These are phyloP conservation scores for Melanaphis sacchari DNA, from an alignment of 1,140 invertebrate species.

Conservation along the genomic window DNA sequence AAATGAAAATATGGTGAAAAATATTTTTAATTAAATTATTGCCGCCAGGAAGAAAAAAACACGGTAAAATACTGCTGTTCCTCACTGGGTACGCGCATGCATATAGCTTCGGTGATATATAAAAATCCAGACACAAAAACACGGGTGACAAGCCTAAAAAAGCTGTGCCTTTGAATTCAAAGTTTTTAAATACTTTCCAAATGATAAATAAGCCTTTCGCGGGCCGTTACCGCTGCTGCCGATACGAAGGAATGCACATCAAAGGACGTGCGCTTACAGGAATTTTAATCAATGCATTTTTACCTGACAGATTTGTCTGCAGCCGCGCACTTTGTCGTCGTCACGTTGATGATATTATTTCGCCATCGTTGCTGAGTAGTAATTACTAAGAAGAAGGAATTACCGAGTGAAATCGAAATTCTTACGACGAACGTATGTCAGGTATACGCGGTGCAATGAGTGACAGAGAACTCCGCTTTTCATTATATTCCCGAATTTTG, in stretches of 20 bases:
- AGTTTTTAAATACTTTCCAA: slow-evolving; percentile 55
- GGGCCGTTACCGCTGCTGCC: neutral
- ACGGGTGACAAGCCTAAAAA: slow-evolving; percentile 46
- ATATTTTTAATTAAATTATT: slow-evolving; percentile 58
- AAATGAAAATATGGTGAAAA: slow-evolving; percentile 43
- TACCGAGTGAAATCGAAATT: neutral
- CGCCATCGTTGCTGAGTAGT: neutral
- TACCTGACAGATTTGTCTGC: slow-evolving; percentile 29
- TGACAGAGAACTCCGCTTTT: neutral
- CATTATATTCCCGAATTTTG: neutral
- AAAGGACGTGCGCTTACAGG: neutral
- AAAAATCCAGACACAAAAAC: slow-evolving; percentile 7
- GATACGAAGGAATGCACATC: slow-evolving; percentile 53
- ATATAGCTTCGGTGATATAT: neutral
- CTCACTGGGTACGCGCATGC: neutral
- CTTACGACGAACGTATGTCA: too few species aligned
- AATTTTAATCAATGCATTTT: slow-evolving; percentile 55
- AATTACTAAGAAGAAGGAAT: neutral
- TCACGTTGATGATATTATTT: slow-evolving; percentile 20
- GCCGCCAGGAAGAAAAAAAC: slow-evolving; percentile 11
- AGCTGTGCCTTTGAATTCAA: slow-evolving; percentile 34
- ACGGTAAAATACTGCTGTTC: neutral
- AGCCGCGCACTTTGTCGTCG: neutral
- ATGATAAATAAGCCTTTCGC: slow-evolving; percentile 55
- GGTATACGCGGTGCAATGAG: neutral